Percentiles rank a stretch among this genome's conserved stretches.
Evolutionary conservation across 2,113 vertebrate species (phyloP).

Genomic region (Eonycteris spelaea): DNA sequence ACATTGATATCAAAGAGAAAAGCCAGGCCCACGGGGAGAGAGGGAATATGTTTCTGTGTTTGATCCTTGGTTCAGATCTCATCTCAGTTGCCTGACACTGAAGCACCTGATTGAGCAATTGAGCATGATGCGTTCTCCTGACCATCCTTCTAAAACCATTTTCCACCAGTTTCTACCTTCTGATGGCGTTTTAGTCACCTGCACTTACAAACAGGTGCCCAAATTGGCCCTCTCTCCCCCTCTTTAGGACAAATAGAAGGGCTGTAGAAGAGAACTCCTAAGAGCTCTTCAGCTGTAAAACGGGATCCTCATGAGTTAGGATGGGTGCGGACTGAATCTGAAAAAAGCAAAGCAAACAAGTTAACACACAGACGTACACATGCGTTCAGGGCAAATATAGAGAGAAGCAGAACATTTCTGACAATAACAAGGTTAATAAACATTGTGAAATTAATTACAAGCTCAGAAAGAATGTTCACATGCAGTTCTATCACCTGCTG

Average conservation of each 20-base stretch:
- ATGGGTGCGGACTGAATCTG: slow-evolving; percentile 92
- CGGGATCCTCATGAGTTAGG: slow-evolving; percentile 87
- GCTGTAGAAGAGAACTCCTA: slow-evolving; percentile 82
- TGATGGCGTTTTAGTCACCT: slow-evolving; percentile 73
- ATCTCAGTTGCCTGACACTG: slow-evolving; percentile 72
- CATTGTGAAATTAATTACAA: slow-evolving; percentile 63
- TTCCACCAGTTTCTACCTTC: slow-evolving; percentile 50
- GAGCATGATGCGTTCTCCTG: slow-evolving; percentile 88
- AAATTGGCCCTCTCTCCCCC: slow-evolving; percentile 76
- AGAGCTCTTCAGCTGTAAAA: slow-evolving; percentile 86
- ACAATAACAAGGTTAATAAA: slow-evolving; percentile 81
- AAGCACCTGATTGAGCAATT: slow-evolving; percentile 81
- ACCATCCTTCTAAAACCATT: slow-evolving; percentile 74
- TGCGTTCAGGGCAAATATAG: slow-evolving; percentile 73
- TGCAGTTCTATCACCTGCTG: slow-evolving; percentile 47
- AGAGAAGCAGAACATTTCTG: slow-evolving; percentile 81
- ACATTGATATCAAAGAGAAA: neutral
- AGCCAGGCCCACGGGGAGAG: slow-evolving; percentile 52
- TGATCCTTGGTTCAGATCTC: slow-evolving; percentile 64
- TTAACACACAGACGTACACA: slow-evolving; percentile 88
- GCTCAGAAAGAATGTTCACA: slow-evolving; percentile 57
- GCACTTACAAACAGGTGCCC: slow-evolving; percentile 81
- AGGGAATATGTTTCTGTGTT: slow-evolving; percentile 71
- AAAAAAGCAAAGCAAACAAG: slow-evolving; percentile 99
- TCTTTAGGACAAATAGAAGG: slow-evolving; percentile 82